Evolutionary conservation across 2,888 invertebrate genomes (phyloP).

Genomic region (Aspidiotus rigidus): DNA sequence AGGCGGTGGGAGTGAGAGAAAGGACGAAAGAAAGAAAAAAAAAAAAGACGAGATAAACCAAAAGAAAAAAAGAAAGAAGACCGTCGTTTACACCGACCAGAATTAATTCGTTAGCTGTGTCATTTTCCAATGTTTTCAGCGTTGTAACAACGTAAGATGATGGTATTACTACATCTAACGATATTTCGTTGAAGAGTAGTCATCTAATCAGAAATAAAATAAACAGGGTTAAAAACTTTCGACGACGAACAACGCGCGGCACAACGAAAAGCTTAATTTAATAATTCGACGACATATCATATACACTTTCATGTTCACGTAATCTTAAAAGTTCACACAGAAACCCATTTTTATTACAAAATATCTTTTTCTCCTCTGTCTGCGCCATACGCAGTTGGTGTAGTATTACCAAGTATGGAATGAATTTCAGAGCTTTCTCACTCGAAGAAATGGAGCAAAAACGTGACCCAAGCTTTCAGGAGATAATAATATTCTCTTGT

Average conservation of each 20-base stretch:
- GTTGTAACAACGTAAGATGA: neutral
- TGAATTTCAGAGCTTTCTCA: too few relatives aligned
- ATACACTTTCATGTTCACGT: slow-evolving; percentile 12
- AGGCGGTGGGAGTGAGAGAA: too few relatives aligned
- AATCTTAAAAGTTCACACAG: slow-evolving; percentile 10
- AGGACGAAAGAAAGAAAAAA: too few relatives aligned
- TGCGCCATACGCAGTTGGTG: too few relatives aligned
- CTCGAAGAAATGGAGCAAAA: too few relatives aligned
- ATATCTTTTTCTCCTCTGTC: neutral
- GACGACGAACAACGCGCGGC: neutral
- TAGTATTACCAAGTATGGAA: too few relatives aligned
- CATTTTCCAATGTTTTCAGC: neutral
- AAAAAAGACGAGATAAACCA: too few relatives aligned
- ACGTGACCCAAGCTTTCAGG: too few relatives aligned
- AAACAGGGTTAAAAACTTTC: slow-evolving; percentile 12
- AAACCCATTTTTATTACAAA: slow-evolving; percentile 25
- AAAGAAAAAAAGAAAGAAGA: too few relatives aligned
- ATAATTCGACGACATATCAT: slow-evolving; percentile 7
- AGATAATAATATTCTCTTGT: too few relatives aligned
- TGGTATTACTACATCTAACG: slow-evolving; percentile 5
- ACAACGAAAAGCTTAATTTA: slow-evolving; percentile 19
- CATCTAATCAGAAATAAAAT: slow-evolving; percentile 16
- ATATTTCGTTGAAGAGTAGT: slow-evolving; percentile 17
- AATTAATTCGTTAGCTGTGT: too few relatives aligned
- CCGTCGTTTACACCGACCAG: too few relatives aligned